Conservation (phyloP, 2,113 vertebrate species). For the Sakesphorus luctuosus region DNA sequence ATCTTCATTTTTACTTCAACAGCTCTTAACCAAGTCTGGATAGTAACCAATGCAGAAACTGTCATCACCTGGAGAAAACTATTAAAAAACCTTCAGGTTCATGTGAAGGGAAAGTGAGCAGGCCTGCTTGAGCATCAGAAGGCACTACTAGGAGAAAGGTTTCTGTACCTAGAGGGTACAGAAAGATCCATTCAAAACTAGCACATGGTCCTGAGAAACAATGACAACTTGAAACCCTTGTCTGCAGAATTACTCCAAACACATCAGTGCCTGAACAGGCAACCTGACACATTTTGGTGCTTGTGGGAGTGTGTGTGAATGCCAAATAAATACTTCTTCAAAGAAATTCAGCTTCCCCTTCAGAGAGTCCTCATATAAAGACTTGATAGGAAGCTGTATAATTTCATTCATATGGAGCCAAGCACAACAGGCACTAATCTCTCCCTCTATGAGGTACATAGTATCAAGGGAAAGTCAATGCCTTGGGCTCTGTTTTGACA, state of each 20-base stretch:
- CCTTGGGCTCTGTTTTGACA: neutral
- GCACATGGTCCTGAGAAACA: neutral
- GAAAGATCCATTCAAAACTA: neutral
- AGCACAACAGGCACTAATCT: neutral
- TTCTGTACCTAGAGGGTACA: neutral
- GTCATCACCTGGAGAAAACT: neutral
- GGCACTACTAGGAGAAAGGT: neutral
- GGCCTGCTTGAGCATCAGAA: neutral
- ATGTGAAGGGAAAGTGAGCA: neutral
- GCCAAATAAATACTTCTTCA: neutral
- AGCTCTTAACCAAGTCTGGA: neutral
- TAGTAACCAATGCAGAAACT: neutral
- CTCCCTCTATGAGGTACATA: rapidly evolving
- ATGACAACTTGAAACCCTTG: neutral
- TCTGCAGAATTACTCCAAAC: neutral
- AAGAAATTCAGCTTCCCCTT: neutral
- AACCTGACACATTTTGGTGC: neutral
- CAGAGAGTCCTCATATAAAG: neutral
- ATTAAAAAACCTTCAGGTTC: neutral
- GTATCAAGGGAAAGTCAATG: neutral
- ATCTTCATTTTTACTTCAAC: neutral
- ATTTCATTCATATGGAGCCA: neutral
- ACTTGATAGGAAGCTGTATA: neutral
- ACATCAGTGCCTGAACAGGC: neutral
- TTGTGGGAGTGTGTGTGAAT: neutral